Base-by-base conservation (phyloP, 2,888 invertebrate species). In the Helleia helle region DNA sequence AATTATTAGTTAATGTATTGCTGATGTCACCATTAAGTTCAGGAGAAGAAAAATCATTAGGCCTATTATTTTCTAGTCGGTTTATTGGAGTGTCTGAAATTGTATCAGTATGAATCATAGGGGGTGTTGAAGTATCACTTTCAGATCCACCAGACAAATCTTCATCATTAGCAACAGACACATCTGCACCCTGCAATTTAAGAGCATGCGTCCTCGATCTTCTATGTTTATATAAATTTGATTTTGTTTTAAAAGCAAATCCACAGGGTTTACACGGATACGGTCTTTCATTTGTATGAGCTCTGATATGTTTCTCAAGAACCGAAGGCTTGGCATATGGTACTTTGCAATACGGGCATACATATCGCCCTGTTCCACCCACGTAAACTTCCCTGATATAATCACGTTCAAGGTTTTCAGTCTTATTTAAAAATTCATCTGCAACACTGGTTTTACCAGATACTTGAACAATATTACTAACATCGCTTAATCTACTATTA, bases 281-380 rank as follows among this genome's bases (percentile, higher is more conserved):
- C 43, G 96, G 96, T 58, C 96, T 87, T 77, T 96, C 96, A 69
- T 95, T 95, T 31, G 96, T 96, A 75, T 96, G 96, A 46, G 95
- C 94, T 64, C 96, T 89, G 72, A 96, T 93, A 87, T 96, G 96
- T 86, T 96, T 96, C 73, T 95, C 92, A 50, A 96, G 87, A 51
- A 96, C 96, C 69, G 95, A 96, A 44, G 96, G 96, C 79, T 96
- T 96, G 59, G 95, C 93, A 86, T 95, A 96, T 51, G 91, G 90
- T 67, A 95, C 84, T 71, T 92, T 93, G 86, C 96, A 96, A 71
- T 93, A 95, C 7, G 92, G 91, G 69, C 96, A 96, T 52, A 93
- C 89, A 76, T 95, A 91, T 55, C 93, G 91, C 39, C 92, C 93
- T 55, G 71, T 57, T 58, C 66, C 72, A 59, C 73, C 73, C 57